These are phyloP conservation scores for Molanna angustata DNA, from an alignment of 2,888 invertebrate genomes.

Conservation along the genomic window DNA sequence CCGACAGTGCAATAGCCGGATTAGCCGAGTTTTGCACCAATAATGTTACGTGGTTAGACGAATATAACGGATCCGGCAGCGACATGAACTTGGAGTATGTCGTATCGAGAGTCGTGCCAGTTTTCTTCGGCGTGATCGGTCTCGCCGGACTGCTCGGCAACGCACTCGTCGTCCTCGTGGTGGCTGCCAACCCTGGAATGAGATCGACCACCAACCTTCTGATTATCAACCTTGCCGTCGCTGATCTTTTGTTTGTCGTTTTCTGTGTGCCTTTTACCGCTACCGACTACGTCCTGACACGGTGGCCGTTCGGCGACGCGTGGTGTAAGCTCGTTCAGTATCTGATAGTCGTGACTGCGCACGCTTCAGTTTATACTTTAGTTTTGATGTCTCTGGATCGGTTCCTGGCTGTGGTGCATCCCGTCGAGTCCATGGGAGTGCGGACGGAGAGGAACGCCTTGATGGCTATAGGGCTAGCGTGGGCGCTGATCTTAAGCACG, in stretches of 20 bases:
- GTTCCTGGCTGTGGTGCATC: conserved; percentile 91
- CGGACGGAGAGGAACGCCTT: conserved; percentile 80
- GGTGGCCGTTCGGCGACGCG: conserved; percentile 87
- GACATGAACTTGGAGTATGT: conserved; percentile 60
- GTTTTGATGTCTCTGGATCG: conserved; percentile 92
- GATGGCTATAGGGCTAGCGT: conserved; percentile 72
- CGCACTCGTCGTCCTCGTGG: conserved; percentile 83
- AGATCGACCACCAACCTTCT: conserved; percentile 89
- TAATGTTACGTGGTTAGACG: conserved; percentile 22
- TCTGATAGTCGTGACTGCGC: conserved; percentile 87
- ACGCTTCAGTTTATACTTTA: conserved; percentile 89
- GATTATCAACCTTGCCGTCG: conserved; percentile 86
- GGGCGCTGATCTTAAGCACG: conserved; percentile 75
- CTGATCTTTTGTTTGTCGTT: conserved; percentile 87
- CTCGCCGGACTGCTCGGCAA: conserved; percentile 88
- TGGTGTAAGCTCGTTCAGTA: conserved; percentile 93
- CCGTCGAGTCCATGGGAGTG: conserved; percentile 82
- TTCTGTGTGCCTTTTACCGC: conserved; percentile 95
- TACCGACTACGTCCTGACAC: conserved; percentile 80
- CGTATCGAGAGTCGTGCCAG: conserved; percentile 70
- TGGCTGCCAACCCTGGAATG: conserved; percentile 87
- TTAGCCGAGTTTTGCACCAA: conserved; percentile 22
- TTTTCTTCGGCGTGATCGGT: conserved; percentile 83
- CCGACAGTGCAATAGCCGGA: conserved; percentile 7
- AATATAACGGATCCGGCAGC: conserved; percentile 39